Base-by-base conservation (phyloP, 35 echinoderm and acorn worm species). In the Apostichopus parvimensis region DNA sequence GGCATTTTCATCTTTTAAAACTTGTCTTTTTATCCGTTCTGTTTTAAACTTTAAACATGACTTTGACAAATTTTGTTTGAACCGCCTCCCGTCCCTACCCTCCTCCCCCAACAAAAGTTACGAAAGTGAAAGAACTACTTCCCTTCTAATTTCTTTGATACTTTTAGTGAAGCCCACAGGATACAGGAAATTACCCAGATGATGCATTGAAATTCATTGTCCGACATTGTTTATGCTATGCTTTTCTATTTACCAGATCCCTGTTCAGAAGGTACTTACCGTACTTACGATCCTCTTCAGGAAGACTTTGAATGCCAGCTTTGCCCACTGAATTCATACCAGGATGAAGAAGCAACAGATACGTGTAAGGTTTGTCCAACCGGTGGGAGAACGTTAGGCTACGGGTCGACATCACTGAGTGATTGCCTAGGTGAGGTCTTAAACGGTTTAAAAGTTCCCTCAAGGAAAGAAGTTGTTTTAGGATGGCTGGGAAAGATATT, bases 251-350 rank as follows among this genome's bases (percentile, higher is more conserved):
- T 68, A 60, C 22, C n/a, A 87, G 85, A 26, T 87, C n/a, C 85
- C 65, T 87, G 85, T 72, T 28, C 24, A 26, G 58, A 14, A 4
- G 85, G 85, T 52, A 21, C 85, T 20, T 65, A 66, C 58, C 64
- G 22, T 53, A 26, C 12, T 6, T 71, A 71, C 6, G 18, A 65
- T 66, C 13, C 57, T 6, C 6, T 68, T 5, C 24, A 28, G 57
- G 17, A 66, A 22, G 85, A 87, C 85, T 65, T 20, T 65, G 85
- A 87, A 59, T 87, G 85, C 59, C 18, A 87, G 18, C 85, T 22
- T 11, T 87, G 58, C 66, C 85, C 85, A 8, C 11, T 45, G 85
- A 82, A 87, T 71, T 66, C 57, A 4, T 87, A 87, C 28, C 85
- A 65, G 23, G 85, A 87, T 5, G 59, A 61, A n/a, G 85, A 87